Base-by-base conservation (phyloP, 1,140 invertebrate species). In the Dryas iulia region DNA sequence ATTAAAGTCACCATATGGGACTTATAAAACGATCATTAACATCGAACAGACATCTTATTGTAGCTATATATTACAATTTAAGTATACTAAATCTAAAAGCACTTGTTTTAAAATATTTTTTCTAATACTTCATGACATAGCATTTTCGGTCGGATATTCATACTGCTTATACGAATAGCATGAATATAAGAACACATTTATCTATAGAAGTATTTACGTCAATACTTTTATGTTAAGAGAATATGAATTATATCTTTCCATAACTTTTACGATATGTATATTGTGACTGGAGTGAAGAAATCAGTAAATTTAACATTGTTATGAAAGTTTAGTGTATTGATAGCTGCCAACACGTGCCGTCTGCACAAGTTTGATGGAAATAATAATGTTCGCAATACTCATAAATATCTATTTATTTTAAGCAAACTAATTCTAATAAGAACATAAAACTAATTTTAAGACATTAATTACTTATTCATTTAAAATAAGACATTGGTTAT, bases 261-360 rank as follows among this genome's bases (percentile, higher is more conserved):
- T 65, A 56, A 47, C 39, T 68, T 73, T 79, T 76, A 75, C 62
- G 74, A 83, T 63, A 76, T 74, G 65, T 62, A 72, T 66, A 72
- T 76, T 73, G 72, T 73, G 64, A 66, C 66, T 63, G 64, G 47
- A 71, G 54, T 73, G 69, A 72, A 65, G 64, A 56, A 56, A 78
- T 59, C 65, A 57, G 62, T 83, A 76, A 78, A 79, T 84, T 79
- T 75, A 83, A 79, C 73, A 77, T 80, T 81, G 81, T 82, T 87
- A 75, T 84, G 74, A 82, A 76, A 83, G 77, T 84, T 84, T 82
- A 83, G 70, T 74, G 65, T 78, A 77, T 72, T 68, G 73, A 68
- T 66, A 63, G 79, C 54, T 83, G 86, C 84, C 79, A 86, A 86
- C 81, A 86, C 84, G 86, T 89, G 84, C 76, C 77, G 70, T 70